Base-by-base conservation (phyloP, 2,113 vertebrate genomes). In the Brachyhypopomus occidentalis region DNA sequence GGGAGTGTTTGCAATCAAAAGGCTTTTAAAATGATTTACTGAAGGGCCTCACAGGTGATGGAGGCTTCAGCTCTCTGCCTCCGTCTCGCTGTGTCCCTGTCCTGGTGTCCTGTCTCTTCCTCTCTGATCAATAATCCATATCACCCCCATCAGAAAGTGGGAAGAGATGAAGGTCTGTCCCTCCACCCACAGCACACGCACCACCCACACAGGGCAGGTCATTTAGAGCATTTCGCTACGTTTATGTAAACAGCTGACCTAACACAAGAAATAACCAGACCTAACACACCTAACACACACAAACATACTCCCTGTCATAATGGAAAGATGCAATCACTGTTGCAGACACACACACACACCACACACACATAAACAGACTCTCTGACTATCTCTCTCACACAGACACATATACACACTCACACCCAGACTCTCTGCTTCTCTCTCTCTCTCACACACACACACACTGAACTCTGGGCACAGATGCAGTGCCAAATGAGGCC, bases 241-340 rank as follows among this genome's bases (percentile, higher is more conserved):
- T 66, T 74, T 64, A 74, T 69, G 62, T 78, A 83, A 83, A 83
- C 76, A 83, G 48, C 22, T 36, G 73, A 27, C 30, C 45, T 20
- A 55, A 52, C 60, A 77, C 41, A 77, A 48, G 25, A 23, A 64
- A 78, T 72, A 30, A 30, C 30, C 3, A 2, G 30, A 30, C 30
- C 3, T 30, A 30, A 30, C 30, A 30, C 30, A 30, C 30, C 30
- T 30, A 30, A 30, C 30, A 30, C 30, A 30, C 30, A 30, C 30
- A n/a, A n/a, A n/a, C n/a, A n/a, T n/a, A n/a, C n/a, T n/a, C n/a
- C n/a, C n/a, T n/a, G n/a, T n/a, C n/a, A n/a, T n/a, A n/a, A n/a
- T n/a, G n/a, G n/a, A n/a, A n/a, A n/a, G n/a, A n/a, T n/a, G n/a
- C n/a, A n/a, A n/a, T n/a, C n/a, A n/a, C n/a, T n/a, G n/a, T n/a